Percentiles rank a stretch among this genome's conserved stretches.
phyloP scores from a whole-genome alignment of 1,140 invertebrate species.

The Bombus vancouverensis region DNA sequence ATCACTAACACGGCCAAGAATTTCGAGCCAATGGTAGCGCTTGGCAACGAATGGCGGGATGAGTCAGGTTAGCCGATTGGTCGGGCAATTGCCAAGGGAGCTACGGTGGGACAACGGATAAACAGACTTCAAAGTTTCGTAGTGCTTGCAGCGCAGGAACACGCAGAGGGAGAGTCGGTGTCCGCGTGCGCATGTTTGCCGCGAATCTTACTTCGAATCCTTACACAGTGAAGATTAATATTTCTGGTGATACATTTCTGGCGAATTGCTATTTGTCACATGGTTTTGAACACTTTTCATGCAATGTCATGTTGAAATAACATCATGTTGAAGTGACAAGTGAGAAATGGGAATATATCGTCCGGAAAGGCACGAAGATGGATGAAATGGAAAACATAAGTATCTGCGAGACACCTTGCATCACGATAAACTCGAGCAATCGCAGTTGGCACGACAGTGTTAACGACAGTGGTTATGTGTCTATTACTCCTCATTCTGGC shows the following conservation, averaged over 20 bases:
- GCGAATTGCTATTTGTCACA: not conserved
- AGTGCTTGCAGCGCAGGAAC: constrained; percentile 35
- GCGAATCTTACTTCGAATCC: constrained; percentile 33
- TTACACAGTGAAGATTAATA: not conserved
- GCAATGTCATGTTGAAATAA: not conserved
- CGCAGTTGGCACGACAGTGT: constrained; percentile 58
- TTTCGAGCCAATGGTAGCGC: constrained; percentile 56
- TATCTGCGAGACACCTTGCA: constrained; percentile 41
- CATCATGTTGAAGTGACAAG: constrained; percentile 7
- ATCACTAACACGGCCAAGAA: constrained; percentile 16
- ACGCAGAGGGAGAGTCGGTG: constrained; percentile 54
- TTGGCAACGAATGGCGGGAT: constrained; percentile 70
- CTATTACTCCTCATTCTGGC: constrained; percentile 65
- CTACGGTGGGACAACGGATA: constrained; percentile 58
- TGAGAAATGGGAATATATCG: not conserved
- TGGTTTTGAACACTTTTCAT: not conserved
- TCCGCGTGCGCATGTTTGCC: constrained; percentile 66
- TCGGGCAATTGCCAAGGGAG: constrained; percentile 24
- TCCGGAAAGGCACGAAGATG: constrained; percentile 48
- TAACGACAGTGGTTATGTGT: constrained; percentile 75
- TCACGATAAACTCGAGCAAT: constrained; percentile 38
- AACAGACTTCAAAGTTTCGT: constrained; percentile 66
- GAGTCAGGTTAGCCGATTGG: constrained; percentile 63
- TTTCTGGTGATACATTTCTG: too few species aligned
- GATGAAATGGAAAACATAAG: constrained; percentile 51